These are phyloP conservation scores for Mionectes macconnelli DNA, from an alignment of 2,113 vertebrate genomes.

Conservation along the genomic window DNA sequence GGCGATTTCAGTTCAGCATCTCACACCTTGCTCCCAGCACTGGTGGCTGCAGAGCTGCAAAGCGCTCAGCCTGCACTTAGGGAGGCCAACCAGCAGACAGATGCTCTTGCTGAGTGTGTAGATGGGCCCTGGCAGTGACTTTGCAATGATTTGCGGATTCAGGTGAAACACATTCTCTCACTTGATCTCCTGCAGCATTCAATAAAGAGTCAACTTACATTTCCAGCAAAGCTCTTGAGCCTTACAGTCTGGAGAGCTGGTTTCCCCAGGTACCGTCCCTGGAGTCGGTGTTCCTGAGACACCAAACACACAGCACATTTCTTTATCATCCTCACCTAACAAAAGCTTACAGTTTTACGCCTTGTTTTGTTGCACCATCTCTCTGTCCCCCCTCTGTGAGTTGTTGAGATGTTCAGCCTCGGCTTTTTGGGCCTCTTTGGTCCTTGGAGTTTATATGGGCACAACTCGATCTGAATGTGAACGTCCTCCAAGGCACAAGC, in stretches of 20 bases:
- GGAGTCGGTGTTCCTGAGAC: constrained; percentile 17
- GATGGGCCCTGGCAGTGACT: background rate
- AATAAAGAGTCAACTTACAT: background rate
- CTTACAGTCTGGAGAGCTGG: background rate
- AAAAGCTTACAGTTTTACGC: background rate
- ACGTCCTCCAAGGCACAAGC: background rate
- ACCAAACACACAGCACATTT: background rate
- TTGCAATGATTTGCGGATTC: background rate
- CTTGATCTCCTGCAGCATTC: background rate
- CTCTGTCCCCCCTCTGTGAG: background rate
- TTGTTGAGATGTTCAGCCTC: background rate
- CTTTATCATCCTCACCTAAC: background rate
- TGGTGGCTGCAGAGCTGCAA: background rate
- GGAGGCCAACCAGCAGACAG: background rate
- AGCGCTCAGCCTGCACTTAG: background rate
- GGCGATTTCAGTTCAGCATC: background rate
- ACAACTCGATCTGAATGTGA: background rate
- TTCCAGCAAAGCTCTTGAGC: constrained; percentile 12
- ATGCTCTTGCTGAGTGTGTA: background rate
- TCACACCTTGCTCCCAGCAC: constrained; percentile 11
- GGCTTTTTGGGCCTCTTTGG: background rate
- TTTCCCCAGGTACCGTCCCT: background rate
- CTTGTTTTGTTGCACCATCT: background rate
- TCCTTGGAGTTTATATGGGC: background rate
- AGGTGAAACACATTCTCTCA: background rate